A percentile compares a stretch with the other conserved stretches of the same genome.
These are phyloP conservation scores for Cataglyphis hispanica DNA, from an alignment of 1,140 invertebrate genomes.

Conservation along the genomic window DNA sequence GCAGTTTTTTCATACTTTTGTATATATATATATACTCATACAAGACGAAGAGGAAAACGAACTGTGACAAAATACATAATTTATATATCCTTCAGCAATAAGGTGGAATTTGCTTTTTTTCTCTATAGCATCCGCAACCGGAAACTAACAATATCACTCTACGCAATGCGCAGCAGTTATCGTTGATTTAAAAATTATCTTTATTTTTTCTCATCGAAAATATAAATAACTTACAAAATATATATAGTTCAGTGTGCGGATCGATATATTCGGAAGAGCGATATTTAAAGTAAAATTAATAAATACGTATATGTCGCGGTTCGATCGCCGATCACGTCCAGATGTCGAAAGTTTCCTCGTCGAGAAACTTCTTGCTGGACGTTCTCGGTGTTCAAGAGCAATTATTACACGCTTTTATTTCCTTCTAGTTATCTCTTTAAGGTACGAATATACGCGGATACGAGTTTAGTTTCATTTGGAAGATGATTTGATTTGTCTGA, in stretches of 20 bases:
- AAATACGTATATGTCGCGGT: conserved; percentile 38
- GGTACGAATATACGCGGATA: conserved; percentile 54
- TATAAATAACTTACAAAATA: conserved; percentile 86
- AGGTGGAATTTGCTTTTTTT: not conserved
- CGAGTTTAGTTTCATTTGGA: not conserved
- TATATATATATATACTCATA: conserved; percentile 85
- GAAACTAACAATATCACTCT: not conserved
- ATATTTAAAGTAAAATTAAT: conserved; percentile 76
- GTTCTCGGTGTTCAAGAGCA: conserved; percentile 43
- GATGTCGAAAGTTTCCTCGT: not conserved
- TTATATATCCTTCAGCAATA: conserved; percentile 82
- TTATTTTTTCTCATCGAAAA: conserved; percentile 84
- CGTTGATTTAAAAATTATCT: conserved; percentile 83
- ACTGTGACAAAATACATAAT: conserved; percentile 85
- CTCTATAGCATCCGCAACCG: not conserved
- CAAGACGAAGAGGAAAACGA: conserved; percentile 78
- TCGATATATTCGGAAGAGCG: conserved; percentile 80
- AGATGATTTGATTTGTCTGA: conserved; percentile 30
- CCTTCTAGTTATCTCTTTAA: conserved; percentile 49
- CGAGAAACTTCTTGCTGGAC: not conserved
- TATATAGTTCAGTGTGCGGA: conserved; percentile 74
- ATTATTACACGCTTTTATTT: conserved; percentile 2
- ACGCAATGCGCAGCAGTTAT: conserved; percentile 13
- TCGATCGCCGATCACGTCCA: conserved; percentile 45
- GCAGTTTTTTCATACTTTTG: conserved; percentile 82